Percentiles rank a stretch among this genome's conserved stretches.
These are phyloP conservation scores for Spheniscus mendiculus DNA, from an alignment of 2,113 vertebrate genomes.

Conservation along the genomic window DNA sequence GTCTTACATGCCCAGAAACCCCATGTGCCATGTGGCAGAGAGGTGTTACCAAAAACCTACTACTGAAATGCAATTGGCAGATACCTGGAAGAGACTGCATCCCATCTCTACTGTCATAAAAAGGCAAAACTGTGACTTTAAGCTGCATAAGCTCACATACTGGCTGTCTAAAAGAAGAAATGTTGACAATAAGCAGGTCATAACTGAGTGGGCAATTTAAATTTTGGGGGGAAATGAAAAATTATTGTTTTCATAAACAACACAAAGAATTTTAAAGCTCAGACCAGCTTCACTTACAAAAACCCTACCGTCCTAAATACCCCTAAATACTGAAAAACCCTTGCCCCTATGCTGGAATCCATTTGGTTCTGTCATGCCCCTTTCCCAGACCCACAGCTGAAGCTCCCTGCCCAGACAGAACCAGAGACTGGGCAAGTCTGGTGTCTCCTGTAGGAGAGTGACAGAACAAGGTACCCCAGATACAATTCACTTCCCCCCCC, in stretches of 20 bases:
- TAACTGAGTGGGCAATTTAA: neutral
- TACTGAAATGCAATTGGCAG: neutral
- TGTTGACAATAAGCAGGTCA: neutral
- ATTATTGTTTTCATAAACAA: neutral
- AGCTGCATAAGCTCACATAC: neutral
- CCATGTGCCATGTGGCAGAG: neutral
- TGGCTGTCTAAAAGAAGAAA: neutral
- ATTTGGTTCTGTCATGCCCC: neutral
- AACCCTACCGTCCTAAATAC: neutral
- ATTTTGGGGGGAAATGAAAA: neutral
- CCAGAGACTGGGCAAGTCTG: neutral
- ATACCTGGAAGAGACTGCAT: neutral
- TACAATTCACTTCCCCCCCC: neutral
- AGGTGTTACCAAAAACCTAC: neutral
- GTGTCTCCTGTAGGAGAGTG: neutral
- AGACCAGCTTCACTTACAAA: neutral
- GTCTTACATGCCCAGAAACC: neutral
- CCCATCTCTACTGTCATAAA: neutral
- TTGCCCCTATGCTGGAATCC: neutral
- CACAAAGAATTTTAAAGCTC: neutral
- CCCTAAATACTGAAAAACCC: neutral
- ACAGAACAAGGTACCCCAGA: neutral
- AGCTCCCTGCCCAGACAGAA: neutral
- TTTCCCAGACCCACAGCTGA: neutral
- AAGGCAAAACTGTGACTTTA: neutral